Percentiles rank a stretch among this genome's conserved stretches.
phyloP scores from a whole-genome alignment of 2,797 vertebrate species.

The Pseudochirops corinnae region DNA sequence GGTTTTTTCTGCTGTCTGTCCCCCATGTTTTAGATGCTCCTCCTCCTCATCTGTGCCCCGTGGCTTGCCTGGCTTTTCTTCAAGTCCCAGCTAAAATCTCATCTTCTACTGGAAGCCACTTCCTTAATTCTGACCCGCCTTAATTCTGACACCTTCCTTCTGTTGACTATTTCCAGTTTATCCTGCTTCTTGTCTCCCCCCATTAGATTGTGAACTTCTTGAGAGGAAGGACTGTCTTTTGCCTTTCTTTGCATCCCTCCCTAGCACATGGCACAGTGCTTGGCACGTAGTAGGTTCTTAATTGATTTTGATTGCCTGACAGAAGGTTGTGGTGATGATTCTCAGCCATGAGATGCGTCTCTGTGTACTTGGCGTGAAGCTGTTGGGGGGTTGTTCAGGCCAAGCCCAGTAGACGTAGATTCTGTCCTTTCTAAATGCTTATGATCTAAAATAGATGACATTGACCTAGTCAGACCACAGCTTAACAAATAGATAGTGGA shows the following conservation, averaged over 20 bases:
- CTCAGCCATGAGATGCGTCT: not conserved
- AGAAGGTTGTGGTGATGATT: not conserved
- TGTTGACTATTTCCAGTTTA: not conserved
- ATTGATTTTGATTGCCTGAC: not conserved
- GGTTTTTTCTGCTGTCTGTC: not conserved
- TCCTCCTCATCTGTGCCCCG: not conserved
- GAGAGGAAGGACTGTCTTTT: not conserved
- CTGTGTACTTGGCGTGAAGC: not conserved
- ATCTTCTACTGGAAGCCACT: not conserved
- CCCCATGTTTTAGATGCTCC: not conserved
- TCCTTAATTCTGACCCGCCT: not conserved
- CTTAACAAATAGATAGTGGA: not conserved
- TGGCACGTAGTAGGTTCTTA: not conserved
- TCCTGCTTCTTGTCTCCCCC: not conserved
- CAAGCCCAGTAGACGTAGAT: not conserved
- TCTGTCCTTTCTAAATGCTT: not conserved
- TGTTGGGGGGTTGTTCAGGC: not conserved
- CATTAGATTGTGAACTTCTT: not conserved
- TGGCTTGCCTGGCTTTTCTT: not conserved
- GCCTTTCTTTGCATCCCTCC: not conserved
- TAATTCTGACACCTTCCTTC: not conserved
- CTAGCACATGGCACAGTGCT: too few species aligned
- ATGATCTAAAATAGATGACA: not conserved
- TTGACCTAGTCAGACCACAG: not conserved
- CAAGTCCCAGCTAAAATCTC: not conserved